Conservation (phyloP, 2,797 vertebrate species). For the Cynodonichthys magdalenae region DNA sequence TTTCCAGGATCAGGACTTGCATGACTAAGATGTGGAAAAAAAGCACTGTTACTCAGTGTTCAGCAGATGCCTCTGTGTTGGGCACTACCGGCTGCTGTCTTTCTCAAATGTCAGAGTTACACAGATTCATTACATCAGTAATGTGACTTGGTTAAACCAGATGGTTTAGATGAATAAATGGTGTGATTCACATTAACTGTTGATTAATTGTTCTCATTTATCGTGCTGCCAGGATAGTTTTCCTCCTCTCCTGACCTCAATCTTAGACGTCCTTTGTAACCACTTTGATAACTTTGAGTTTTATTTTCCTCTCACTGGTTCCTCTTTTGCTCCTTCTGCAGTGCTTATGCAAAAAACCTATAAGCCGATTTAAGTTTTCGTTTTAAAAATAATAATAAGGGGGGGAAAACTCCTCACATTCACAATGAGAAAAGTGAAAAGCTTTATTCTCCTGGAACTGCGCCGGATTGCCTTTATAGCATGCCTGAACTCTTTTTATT, state of each 20-base stretch:
- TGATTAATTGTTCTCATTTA: slow-evolving; percentile 84
- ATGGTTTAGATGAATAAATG: slow-evolving; percentile 77
- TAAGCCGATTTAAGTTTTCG: slow-evolving; percentile 84
- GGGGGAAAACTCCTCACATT: slow-evolving; percentile 50
- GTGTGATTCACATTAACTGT: slow-evolving; percentile 73
- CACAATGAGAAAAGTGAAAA: slow-evolving; percentile 76
- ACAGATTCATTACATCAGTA: slow-evolving; percentile 59
- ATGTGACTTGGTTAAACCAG: slow-evolving; percentile 67
- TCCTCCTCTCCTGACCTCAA: slow-evolving; percentile 78
- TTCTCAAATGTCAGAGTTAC: slow-evolving; percentile 61
- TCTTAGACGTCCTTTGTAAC: slow-evolving; percentile 78
- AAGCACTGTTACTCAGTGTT: slow-evolving; percentile 40
- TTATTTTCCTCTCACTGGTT: slow-evolving; percentile 66
- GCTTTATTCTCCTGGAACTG: slow-evolving; percentile 81
- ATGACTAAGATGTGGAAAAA: slow-evolving; percentile 51
- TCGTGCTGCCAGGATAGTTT: slow-evolving; percentile 66
- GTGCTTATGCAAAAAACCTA: slow-evolving; percentile 73
- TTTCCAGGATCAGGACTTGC: slow-evolving; percentile 47
- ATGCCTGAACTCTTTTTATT: slow-evolving; percentile 80
- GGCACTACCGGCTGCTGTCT: slow-evolving; percentile 42
- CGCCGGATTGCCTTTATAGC: slow-evolving; percentile 80
- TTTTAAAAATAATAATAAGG: slow-evolving; percentile 61
- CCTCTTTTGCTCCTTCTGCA: slow-evolving; percentile 68
- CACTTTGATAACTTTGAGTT: slow-evolving; percentile 78
- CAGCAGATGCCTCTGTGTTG: slow-evolving; percentile 36